Conservation (phyloP, 2,113 vertebrate species). For the Tragelaphus imberbis region DNA sequence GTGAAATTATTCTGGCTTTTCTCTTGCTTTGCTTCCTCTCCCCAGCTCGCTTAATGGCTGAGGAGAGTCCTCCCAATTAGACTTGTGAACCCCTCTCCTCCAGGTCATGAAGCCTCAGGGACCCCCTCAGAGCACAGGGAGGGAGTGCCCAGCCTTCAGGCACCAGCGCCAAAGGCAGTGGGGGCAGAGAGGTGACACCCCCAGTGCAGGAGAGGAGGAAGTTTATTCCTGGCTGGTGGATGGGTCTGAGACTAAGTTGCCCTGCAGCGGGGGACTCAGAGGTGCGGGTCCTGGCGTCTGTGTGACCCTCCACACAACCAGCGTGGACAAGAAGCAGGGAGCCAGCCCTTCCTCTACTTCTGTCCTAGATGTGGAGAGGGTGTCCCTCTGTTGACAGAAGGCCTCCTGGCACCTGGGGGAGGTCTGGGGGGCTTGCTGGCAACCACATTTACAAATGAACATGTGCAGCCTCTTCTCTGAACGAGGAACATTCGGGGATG, state of each 20-base stretch:
- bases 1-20: conserved; percentile 46
- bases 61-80: conserved; percentile 50
- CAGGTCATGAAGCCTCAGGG: not conserved
- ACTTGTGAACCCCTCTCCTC: not conserved
- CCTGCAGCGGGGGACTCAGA: accelerated
- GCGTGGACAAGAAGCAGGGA: not conserved
- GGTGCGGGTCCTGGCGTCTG: accelerated
- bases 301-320: not conserved
- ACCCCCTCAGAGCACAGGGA: not conserved
- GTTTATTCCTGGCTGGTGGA: not conserved
- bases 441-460: not conserved
- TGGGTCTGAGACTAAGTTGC: not conserved
- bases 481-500: not conserved
- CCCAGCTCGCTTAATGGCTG: conserved; percentile 43
- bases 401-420: not conserved
- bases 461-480: not conserved
- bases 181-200: not conserved
- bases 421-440: not conserved
- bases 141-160: not conserved
- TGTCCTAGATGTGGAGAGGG: not conserved
- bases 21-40: conserved; percentile 28
- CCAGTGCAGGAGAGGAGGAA: not conserved
- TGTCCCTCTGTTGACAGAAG: not conserved
- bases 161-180: not conserved
- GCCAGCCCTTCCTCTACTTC: too few species aligned